Evolutionary conservation across 92 coral and sea anemone species (phyloP).

Genomic region (Diadumene lineata): DNA sequence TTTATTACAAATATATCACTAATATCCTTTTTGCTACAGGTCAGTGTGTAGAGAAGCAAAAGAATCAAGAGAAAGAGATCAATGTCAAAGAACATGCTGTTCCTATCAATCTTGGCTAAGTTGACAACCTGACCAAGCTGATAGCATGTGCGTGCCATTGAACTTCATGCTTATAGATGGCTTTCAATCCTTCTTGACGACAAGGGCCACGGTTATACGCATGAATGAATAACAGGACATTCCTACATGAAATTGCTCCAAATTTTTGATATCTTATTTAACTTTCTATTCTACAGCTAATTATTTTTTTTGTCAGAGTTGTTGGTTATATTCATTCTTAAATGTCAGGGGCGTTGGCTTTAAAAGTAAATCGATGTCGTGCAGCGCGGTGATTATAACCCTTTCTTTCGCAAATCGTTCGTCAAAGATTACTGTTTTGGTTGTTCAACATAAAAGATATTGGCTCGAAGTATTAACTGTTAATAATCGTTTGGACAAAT

Average conservation of each 20-base stretch:
- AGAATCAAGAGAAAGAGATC: constrained; percentile 2
- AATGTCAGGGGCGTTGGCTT: not conserved
- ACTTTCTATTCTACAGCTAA: not conserved
- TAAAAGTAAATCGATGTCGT: not conserved
- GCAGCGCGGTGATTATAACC: not conserved
- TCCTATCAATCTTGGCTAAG: not conserved
- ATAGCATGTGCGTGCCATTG: not conserved
- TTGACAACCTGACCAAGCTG: not conserved
- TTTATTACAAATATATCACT: not conserved
- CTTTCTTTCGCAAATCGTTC: not conserved
- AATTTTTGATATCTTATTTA: not conserved
- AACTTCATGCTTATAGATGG: not conserved
- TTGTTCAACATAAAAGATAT: constrained; percentile 17
- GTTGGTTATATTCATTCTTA: not conserved
- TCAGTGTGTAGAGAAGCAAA: constrained; percentile 3
- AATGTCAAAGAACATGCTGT: constrained; percentile 22
- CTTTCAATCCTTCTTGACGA: not conserved
- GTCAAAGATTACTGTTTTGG: not conserved
- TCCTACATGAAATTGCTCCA: not conserved
- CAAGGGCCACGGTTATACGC: not conserved
- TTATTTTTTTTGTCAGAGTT: not conserved
- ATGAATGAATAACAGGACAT: not conserved
- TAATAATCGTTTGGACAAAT: constrained; percentile 22
- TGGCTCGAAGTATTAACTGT: constrained; percentile 8
- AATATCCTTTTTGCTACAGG: constrained; percentile 7